Percentiles rank a stretch among this genome's conserved stretches.
phyloP scores from a whole-genome alignment of 1,140 invertebrate genomes.

The Drosophila nigromelanica region DNA sequence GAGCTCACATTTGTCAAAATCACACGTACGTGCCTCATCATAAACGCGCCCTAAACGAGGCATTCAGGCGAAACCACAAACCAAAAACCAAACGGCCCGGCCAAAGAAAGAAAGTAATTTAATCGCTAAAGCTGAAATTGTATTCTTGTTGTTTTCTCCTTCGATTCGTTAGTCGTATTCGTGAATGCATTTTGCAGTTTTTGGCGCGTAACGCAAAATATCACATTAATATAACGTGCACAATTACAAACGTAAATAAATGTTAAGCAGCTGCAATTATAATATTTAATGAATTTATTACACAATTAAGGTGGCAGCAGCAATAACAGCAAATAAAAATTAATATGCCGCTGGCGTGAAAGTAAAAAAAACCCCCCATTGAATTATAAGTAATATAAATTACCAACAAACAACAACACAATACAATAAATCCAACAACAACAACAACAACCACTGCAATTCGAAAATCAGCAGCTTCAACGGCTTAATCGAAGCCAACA shows the following conservation, averaged over 20 bases:
- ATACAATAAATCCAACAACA: neutral
- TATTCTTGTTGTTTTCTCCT: slow-evolving; percentile 48
- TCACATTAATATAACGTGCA: slow-evolving; percentile 15
- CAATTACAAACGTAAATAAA: slow-evolving; percentile 45
- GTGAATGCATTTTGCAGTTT: slow-evolving; percentile 34
- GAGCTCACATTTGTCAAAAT: slow-evolving; percentile 32
- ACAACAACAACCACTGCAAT: slow-evolving; percentile 5
- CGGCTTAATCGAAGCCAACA: slow-evolving; percentile 47
- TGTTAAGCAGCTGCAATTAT: slow-evolving; percentile 65
- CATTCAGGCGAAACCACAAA: slow-evolving; percentile 47
- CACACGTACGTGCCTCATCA: slow-evolving; percentile 72
- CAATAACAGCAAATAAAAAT: slow-evolving; percentile 51
- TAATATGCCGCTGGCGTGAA: slow-evolving; percentile 71
- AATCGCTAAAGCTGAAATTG: slow-evolving; percentile 42
- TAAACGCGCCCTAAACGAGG: slow-evolving; percentile 72
- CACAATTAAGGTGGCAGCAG: slow-evolving; percentile 61
- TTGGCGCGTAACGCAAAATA: slow-evolving; percentile 36
- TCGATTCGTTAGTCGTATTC: slow-evolving; percentile 22
- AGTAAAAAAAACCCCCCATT: slow-evolving; percentile 51
- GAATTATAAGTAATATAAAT: slow-evolving; percentile 73
- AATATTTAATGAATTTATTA: slow-evolving; percentile 80
- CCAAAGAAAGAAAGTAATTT: slow-evolving; percentile 48
- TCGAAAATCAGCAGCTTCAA: slow-evolving; percentile 33
- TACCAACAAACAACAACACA: slow-evolving; percentile 34
- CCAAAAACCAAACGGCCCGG: slow-evolving; percentile 5